Conservation (phyloP, 2,797 vertebrate genomes). For the Australoheros facetus region DNA sequence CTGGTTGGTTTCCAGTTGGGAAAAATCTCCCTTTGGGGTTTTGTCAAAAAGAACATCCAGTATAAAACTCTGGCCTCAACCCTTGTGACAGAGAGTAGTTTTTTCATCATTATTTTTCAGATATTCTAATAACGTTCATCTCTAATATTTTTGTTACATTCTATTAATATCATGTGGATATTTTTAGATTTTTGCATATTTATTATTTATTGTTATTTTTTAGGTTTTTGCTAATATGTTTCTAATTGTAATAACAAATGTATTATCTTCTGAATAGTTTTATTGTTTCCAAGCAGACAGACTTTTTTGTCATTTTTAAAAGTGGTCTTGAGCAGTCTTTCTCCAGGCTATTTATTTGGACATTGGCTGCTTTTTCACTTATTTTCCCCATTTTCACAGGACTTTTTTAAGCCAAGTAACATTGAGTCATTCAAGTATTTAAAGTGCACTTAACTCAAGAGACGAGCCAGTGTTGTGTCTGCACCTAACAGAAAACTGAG, state of each 20-base stretch:
- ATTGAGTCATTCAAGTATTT: neutral
- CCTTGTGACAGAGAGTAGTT: too few species aligned
- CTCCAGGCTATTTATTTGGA: neutral
- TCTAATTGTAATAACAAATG: neutral
- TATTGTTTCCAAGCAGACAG: neutral
- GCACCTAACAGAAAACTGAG: too few species aligned
- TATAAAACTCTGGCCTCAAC: too few species aligned
- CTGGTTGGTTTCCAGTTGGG: neutral
- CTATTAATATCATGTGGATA: neutral
- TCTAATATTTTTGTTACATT: neutral
- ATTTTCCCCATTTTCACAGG: neutral
- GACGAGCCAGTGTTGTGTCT: too few species aligned
- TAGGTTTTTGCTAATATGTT: neutral
- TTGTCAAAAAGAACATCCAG: neutral
- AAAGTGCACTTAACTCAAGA: neutral
- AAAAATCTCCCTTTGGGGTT: neutral
- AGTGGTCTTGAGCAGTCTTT: neutral
- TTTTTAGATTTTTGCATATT: too few species aligned
- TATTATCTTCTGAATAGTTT: neutral
- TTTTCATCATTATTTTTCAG: too few species aligned
- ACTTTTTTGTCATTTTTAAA: neutral
- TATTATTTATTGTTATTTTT: too few species aligned
- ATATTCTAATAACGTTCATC: too few species aligned
- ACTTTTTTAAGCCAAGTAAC: neutral
- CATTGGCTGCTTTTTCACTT: neutral